Evolutionary conservation across 2,797 vertebrate genomes (phyloP), one percentile per base, ranked within the genome.

Genomic region (Characodon lateralis): DNA sequence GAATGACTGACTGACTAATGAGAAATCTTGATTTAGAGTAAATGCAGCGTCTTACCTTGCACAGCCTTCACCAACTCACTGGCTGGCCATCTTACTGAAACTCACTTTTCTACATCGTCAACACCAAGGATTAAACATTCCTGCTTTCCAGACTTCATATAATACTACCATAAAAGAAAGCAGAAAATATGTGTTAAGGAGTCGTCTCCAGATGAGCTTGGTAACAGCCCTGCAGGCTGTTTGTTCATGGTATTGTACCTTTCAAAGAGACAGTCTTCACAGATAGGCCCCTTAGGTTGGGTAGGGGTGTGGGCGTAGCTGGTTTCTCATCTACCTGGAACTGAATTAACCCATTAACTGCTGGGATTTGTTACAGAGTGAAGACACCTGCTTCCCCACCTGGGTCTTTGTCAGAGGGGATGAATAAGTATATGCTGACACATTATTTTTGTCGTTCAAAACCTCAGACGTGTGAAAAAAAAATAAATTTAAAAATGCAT

Each of bases 341-440:
- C 88, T 73, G 88, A 92, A 93, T 91, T 92, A 91, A 91, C 90
- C 87, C 86, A 90, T 89, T 91, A 94, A 92, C 92, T 75, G 80
- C 82, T 74, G 75, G 80, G 90, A 93, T 93, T 92, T 90, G 92
- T 92, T 89, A 94, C 90, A 87, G 90, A 89, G 78, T 85, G 82
- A 88, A 87, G 86, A 89, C 92, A 94, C 92, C 92, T 92, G 91
- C 90, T 88, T 71, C 89, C 85, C 89, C 91, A 93, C 90, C 91
- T 94, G 92, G 83, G 89, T 90, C 87, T 90, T 85, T 14, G 69
- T 90, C 91, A 91, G 82, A 92, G 87, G 85, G 87, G 82, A 10
- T 35, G 43, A 46, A 46, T 9, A 22, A 53, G 18, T 55, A n/a
- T 56, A 56, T n/a, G 22, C 22, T 24, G 8, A 39, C 6, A 65